Evolutionary conservation across 2,888 invertebrate species (phyloP).

Genomic region (Synanthedon formicaeformis): DNA sequence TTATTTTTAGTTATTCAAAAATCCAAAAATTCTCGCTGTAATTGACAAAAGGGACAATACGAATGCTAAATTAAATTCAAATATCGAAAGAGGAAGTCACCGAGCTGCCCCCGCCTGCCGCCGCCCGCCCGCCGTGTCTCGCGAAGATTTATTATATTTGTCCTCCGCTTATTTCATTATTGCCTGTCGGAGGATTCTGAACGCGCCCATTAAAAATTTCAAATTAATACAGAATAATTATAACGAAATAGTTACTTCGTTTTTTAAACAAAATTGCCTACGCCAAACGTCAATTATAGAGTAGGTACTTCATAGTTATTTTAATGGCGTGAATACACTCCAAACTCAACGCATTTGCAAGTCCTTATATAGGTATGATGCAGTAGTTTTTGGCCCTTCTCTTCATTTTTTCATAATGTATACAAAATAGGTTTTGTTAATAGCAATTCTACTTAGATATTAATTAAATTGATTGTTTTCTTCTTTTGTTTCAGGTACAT

Average conservation of each 20-base stretch:
- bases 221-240: slow-evolving; percentile 12
- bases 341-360: too few relatives aligned
- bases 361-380: too few relatives aligned
- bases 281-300: too few relatives aligned
- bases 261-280: not conserved
- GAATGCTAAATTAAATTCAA: slow-evolving; percentile 68
- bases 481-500: too few relatives aligned
- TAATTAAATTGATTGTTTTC: too few relatives aligned
- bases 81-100: slow-evolving; percentile 68
- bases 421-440: too few relatives aligned
- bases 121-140: slow-evolving; percentile 57
- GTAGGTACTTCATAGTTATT: too few relatives aligned
- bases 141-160: slow-evolving; percentile 69
- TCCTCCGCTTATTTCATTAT: slow-evolving; percentile 69
- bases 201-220: slow-evolving; percentile 30
- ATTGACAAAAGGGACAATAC: slow-evolving; percentile 53
- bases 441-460: too few relatives aligned
- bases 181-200: slow-evolving; percentile 41
- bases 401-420: too few relatives aligned
- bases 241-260: not conserved
- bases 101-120: slow-evolving; percentile 53
- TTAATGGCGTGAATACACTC: too few relatives aligned
- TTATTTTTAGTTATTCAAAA: not conserved
- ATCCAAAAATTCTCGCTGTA: slow-evolving; percentile 6
- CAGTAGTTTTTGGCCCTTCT: too few relatives aligned